These are phyloP conservation scores for Pseudoips prasinana DNA, from an alignment of 2,888 invertebrate genomes.

Conservation along the genomic window DNA sequence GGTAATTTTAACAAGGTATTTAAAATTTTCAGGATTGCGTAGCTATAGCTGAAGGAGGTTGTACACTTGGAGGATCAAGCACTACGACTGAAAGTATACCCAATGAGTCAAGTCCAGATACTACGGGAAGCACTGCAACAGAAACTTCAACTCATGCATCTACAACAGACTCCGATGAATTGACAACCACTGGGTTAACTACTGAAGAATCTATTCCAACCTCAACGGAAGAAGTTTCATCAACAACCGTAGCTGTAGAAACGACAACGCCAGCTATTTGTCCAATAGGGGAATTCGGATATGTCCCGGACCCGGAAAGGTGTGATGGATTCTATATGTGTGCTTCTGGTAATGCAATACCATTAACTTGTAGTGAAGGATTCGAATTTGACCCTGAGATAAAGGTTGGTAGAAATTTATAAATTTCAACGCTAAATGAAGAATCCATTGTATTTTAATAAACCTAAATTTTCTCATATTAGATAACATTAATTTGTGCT, in stretches of 20 bases:
- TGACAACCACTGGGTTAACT: too few relatives aligned
- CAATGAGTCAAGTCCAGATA: too few relatives aligned
- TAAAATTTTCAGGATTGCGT: slow-evolving; percentile 1
- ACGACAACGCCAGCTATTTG: slow-evolving; percentile 21
- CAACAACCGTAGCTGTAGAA: neutral
- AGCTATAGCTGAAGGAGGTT: slow-evolving; percentile 5
- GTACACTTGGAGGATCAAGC: slow-evolving; percentile 1
- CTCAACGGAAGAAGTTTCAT: neutral
- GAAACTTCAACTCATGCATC: too few relatives aligned
- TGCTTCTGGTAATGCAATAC: slow-evolving; percentile 24
- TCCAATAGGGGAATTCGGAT: slow-evolving; percentile 32
- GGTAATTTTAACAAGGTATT: too few relatives aligned
- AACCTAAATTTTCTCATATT: too few relatives aligned
- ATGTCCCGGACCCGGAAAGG: slow-evolving; percentile 32
- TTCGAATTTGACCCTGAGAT: slow-evolving; percentile 33
- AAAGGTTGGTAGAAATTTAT: slow-evolving; percentile 23
- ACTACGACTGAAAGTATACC: neutral
- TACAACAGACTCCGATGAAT: too few relatives aligned
- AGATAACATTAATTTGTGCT: too few relatives aligned
- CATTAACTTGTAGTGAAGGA: slow-evolving; percentile 31
- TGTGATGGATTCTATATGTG: slow-evolving; percentile 43
- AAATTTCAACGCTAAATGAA: too few relatives aligned
- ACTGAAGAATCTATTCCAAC: too few relatives aligned
- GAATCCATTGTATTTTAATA: too few relatives aligned
- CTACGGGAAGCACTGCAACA: too few relatives aligned